Evolutionary conservation across 2,888 invertebrate species (phyloP), one percentile per base, ranked within the genome.

Genomic region (Troides helena): DNA sequence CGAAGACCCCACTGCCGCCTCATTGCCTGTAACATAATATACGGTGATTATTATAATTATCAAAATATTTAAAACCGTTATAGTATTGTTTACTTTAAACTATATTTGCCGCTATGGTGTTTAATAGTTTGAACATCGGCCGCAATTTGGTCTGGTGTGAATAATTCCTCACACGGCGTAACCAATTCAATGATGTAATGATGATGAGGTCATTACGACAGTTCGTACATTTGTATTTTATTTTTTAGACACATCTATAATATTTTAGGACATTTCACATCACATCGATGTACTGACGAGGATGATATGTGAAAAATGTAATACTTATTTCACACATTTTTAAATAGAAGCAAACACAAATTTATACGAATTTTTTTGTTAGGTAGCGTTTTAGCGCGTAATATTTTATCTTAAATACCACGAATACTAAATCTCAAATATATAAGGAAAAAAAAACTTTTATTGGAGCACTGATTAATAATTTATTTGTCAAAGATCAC

Each of bases 131-230:
- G 30, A 69, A 67, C 50, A 39, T 65, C 62, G 65, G 46, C 30
- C 57, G 57, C 66, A 62, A 23, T 59, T 17, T 59, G 50, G 58
- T 36, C 53, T 36, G 50, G 60, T 67, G 63, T 70, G 70, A 70
- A 63, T 67, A 70, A 70, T 67, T 63, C 70, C 53, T 21, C 66
- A 36, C 70, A 39, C 59, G 56, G 62, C 66, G 66, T 66, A 60
- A 30, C 70, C 66, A 63, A 70, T 66, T 25, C 63, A 63, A 56
- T 63, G 67, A 70, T 70, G 70, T 67, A 70, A 70, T 30, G 30
- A 30, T 59, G 62, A 70, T 70, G 63, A 70, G 58, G 62, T 70
- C 70, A 70, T 70, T 67, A 70, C 70, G 63, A 67, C 63, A 67
- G 70, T 66, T 63, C 63, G 66, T 63, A 67, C 62, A 30, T 67